phyloP scores from a whole-genome alignment of 2,888 invertebrate genomes.

The Busseola fusca region DNA sequence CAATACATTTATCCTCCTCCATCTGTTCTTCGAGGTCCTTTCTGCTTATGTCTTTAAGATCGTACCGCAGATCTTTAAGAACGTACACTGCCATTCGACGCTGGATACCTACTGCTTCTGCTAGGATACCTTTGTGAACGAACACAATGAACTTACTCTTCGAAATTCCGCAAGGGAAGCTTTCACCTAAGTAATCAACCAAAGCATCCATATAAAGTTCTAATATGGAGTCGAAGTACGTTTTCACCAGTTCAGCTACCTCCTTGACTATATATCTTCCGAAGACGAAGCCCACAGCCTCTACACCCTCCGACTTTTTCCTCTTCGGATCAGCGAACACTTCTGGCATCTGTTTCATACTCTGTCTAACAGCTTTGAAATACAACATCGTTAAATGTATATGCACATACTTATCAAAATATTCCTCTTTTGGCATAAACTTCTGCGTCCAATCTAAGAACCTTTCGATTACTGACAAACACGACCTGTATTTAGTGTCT shows the following conservation, averaged over 20 bases:
- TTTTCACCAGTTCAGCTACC: slow-evolving; percentile 61
- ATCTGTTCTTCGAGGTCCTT: slow-evolving; percentile 30
- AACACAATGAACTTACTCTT: slow-evolving; percentile 29
- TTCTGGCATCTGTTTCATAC: slow-evolving; percentile 64
- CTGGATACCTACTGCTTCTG: slow-evolving; percentile 34
- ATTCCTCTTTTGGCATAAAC: slow-evolving; percentile 68
- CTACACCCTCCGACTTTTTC: slow-evolving; percentile 63
- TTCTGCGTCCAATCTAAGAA: slow-evolving; percentile 66
- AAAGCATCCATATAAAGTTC: slow-evolving; percentile 67
- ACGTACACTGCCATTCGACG: slow-evolving; percentile 49
- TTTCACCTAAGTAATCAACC: slow-evolving; percentile 53
- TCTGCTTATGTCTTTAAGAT: slow-evolving; percentile 4
- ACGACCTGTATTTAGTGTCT: slow-evolving; percentile 64
- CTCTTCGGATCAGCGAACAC: slow-evolving; percentile 63
- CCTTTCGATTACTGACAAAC: slow-evolving; percentile 69
- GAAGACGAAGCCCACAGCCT: slow-evolving; percentile 70
- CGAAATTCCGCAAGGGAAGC: slow-evolving; percentile 21
- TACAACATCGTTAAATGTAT: slow-evolving; percentile 76
- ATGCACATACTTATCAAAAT: slow-evolving; percentile 66
- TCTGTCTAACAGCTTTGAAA: slow-evolving; percentile 70
- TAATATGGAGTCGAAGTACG: slow-evolving; percentile 71
- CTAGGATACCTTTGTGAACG: slow-evolving; percentile 44
- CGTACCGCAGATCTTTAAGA: background rate
- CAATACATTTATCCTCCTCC: slow-evolving; percentile 6
- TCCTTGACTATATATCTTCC: slow-evolving; percentile 71